A percentile compares a stretch with the other conserved stretches of the same genome.
These are phyloP conservation scores for Drosophila monieri DNA, from an alignment of 2,888 invertebrate species.

Conservation along the genomic window DNA sequence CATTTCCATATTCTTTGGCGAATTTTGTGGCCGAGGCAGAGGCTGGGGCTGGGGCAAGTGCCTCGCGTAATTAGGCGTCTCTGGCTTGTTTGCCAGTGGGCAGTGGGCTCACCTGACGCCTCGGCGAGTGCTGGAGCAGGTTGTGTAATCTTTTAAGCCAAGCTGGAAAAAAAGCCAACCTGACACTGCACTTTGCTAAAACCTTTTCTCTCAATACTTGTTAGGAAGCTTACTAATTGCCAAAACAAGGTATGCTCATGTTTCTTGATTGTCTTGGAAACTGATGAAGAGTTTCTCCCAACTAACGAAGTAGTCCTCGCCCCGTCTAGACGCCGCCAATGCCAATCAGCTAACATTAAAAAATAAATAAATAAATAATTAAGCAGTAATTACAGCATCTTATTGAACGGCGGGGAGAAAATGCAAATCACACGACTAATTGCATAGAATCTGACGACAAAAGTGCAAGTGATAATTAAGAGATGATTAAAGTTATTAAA, in stretches of 20 bases:
- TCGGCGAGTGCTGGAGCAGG: slow-evolving; percentile 29
- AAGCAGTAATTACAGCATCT: slow-evolving; percentile 21
- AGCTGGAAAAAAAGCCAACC: slow-evolving; percentile 13
- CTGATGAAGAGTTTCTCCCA: slow-evolving; percentile 11
- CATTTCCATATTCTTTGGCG: slow-evolving; percentile 32
- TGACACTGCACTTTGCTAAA: slow-evolving; percentile 34
- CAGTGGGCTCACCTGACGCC: slow-evolving; percentile 33
- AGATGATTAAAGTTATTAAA: slow-evolving; percentile 64
- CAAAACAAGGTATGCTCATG: neutral
- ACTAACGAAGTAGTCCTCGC: slow-evolving; percentile 20
- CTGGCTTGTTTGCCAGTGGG: slow-evolving; percentile 39
- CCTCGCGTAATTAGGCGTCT: slow-evolving; percentile 46
- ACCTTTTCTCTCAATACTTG: neutral
- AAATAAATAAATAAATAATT: slow-evolving; percentile 38
- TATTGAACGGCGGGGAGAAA: slow-evolving; percentile 15
- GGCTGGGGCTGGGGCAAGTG: slow-evolving; percentile 4
- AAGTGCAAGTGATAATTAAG: slow-evolving; percentile 66
- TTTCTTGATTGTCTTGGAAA: neutral
- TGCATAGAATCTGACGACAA: slow-evolving; percentile 52
- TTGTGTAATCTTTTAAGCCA: slow-evolving; percentile 39
- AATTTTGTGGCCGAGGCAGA: slow-evolving; percentile 9
- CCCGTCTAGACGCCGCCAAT: slow-evolving; percentile 37
- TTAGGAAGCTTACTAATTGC: neutral
- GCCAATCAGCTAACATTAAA: slow-evolving; percentile 31
- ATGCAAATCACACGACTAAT: slow-evolving; percentile 36